Percentiles rank a stretch among this genome's conserved stretches.
Evolutionary conservation across 2,888 invertebrate species (phyloP).

Genomic region (Oxystoma pomonae): DNA sequence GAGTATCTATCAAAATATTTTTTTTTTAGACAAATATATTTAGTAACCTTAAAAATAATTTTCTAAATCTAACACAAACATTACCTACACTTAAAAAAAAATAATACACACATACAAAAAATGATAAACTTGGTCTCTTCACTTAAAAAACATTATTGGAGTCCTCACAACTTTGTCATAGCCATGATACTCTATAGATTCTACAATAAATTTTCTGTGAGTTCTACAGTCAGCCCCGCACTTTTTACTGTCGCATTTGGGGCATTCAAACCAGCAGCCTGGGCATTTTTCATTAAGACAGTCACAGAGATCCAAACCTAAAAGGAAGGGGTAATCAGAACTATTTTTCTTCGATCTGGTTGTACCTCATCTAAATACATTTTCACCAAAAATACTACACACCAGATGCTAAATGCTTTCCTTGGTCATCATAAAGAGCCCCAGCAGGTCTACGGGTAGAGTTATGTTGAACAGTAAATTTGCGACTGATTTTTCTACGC

Average conservation of each 20-base stretch:
- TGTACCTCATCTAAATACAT: too few species aligned
- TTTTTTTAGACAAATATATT: too few species aligned
- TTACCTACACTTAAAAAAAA: too few species aligned
- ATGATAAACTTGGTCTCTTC: too few species aligned
- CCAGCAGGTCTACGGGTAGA: conserved; percentile 48
- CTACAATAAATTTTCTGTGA: conserved; percentile 74
- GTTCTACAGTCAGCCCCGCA: conserved; percentile 80
- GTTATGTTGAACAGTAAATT: conserved; percentile 54
- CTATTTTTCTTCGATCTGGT: too few species aligned
- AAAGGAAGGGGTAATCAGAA: too few species aligned
- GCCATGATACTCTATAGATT: conserved; percentile 75
- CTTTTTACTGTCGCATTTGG: conserved; percentile 67
- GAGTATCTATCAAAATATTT: too few species aligned
- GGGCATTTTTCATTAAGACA: conserved; percentile 72
- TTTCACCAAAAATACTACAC: too few species aligned
- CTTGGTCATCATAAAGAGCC: conserved; percentile 67
- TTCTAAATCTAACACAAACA: too few species aligned
- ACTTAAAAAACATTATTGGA: conserved; percentile 36
- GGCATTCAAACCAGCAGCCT: conserved; percentile 82
- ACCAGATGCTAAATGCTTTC: conserved; percentile 59
- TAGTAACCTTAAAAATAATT: too few species aligned
- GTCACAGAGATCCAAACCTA: conserved; percentile 70
- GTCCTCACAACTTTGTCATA: conserved; percentile 63
- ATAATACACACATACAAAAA: too few species aligned
- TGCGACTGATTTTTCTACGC: conserved; percentile 69